Base-by-base conservation (phyloP, 2,888 invertebrate genomes). In the Ganaspis brasiliensis region DNA sequence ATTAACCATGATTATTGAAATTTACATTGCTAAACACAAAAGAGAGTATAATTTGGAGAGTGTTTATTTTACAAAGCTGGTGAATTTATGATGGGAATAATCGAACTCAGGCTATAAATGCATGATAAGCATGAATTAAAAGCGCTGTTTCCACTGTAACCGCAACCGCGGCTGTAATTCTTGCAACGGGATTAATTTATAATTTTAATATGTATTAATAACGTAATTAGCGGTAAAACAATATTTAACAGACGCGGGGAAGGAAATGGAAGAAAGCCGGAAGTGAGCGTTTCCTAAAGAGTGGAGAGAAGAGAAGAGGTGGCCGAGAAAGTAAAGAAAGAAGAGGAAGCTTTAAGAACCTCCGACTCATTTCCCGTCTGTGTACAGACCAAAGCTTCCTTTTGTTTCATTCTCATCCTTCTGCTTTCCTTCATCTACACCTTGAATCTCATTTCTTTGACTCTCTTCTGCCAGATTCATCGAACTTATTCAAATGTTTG, bases 131-230 rank as follows among this genome's bases (percentile, higher is more conserved):
- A 57, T n/a, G 12, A 57, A 12, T 24, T 26, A 26, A 26, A 5
- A 57, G 6, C 57, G 14, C 2, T 26, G 14, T 57, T 59, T 59
- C 35, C 16, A n/a, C 35, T 59, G n/a, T 16, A 59, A 31, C 57
- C 31, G 31, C 6, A 19, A 35, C 9, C 31, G 31, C 6, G 9
- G 16, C 9, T 16, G 1, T 59, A 59, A 59, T 59, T 59, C 31
- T 35, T 31, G 59, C 16, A 31, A 8, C 35, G 5, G 6, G 8
- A 31, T 81, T 78, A 80, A 73, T 74, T 72, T 77, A 71, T 78
- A 79, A 85, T 84, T 85, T 81, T 84, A 81, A 83, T 83, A 84
- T 79, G 82, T 87, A 88, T 88, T 88, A 87, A 89, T 87, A 85
- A 88, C 86, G 84, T 85, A 88, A 88, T 89, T 88, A 88, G 79